Evolutionary conservation across 1,140 invertebrate species (phyloP).

Genomic region (Oncopodura yosiiana): DNA sequence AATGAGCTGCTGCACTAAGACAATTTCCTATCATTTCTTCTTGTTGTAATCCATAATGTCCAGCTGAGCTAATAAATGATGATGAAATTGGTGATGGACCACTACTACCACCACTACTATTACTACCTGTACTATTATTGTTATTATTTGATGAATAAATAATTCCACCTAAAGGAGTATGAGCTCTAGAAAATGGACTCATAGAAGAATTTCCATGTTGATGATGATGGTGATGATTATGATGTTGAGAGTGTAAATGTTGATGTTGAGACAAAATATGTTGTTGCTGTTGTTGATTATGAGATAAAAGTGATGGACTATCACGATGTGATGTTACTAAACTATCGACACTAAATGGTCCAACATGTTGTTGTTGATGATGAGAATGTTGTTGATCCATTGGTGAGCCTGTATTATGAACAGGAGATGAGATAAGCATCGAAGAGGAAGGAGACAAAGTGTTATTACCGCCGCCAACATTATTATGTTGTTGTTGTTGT

Average conservation of each 20-base stretch:
- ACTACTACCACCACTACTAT: not conserved
- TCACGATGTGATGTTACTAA: constrained; percentile 32
- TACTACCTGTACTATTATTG: not conserved
- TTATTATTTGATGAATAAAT: not conserved
- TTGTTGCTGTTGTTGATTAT: constrained; percentile 1
- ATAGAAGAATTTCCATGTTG: not conserved
- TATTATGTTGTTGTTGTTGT: not conserved
- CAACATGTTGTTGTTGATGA: constrained; percentile 27
- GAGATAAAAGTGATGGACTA: constrained; percentile 15
- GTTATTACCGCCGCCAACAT: not conserved
- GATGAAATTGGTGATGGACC: not conserved
- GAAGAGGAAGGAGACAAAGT: constrained; percentile 21
- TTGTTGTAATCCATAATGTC: constrained; percentile 24
- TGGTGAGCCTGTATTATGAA: constrained; percentile 11
- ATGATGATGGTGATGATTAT: constrained; percentile 16
- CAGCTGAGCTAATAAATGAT: not conserved
- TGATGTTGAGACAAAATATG: not conserved
- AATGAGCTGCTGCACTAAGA: constrained; percentile 18
- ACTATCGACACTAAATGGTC: constrained; percentile 33
- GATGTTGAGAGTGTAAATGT: constrained; percentile 8
- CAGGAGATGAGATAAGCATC: constrained; percentile 16
- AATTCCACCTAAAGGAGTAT: not conserved
- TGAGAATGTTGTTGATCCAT: not conserved
- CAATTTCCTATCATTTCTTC: constrained; percentile 11
- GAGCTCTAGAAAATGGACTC: not conserved